These are phyloP conservation scores for Myotis yumanensis DNA, from an alignment of 2,113 vertebrate genomes.

Conservation along the genomic window DNA sequence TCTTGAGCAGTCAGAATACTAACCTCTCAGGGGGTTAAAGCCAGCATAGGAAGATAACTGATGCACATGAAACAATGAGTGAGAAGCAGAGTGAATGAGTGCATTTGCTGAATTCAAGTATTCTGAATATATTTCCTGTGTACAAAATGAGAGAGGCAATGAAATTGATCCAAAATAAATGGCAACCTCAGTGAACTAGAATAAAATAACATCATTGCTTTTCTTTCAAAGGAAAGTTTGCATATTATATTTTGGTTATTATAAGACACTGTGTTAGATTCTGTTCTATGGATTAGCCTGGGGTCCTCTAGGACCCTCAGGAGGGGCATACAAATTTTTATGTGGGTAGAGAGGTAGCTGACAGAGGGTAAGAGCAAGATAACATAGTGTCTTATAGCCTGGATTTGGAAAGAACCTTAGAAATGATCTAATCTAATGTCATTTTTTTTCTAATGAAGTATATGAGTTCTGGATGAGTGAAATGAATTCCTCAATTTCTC, in stretches of 20 bases:
- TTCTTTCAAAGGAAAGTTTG: not conserved
- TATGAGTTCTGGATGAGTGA: not conserved
- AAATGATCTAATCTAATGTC: not conserved
- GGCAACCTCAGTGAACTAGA: not conserved
- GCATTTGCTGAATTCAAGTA: not conserved
- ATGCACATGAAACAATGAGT: conserved; percentile 8
- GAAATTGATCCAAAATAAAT: conserved; percentile 27
- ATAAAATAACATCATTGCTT: not conserved
- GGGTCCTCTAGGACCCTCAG: not conserved
- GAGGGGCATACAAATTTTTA: not conserved
- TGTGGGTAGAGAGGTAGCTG: not conserved
- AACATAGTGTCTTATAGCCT: not conserved
- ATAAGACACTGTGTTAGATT: not conserved
- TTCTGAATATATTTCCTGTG: not conserved
- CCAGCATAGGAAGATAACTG: conserved; percentile 12
- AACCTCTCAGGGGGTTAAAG: conserved; percentile 39
- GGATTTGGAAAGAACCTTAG: not conserved
- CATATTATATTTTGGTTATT: not conserved
- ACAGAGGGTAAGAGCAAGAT: not conserved
- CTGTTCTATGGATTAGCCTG: not conserved
- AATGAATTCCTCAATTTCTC: not conserved
- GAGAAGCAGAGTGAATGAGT: not conserved
- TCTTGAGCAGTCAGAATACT: conserved; percentile 57
- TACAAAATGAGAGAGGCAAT: conserved; percentile 35
- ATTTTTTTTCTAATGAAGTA: not conserved